Percentiles rank a stretch among this genome's conserved stretches.
phyloP scores from a whole-genome alignment of 2,888 invertebrate genomes.

The Pristionchus maxplancki region DNA sequence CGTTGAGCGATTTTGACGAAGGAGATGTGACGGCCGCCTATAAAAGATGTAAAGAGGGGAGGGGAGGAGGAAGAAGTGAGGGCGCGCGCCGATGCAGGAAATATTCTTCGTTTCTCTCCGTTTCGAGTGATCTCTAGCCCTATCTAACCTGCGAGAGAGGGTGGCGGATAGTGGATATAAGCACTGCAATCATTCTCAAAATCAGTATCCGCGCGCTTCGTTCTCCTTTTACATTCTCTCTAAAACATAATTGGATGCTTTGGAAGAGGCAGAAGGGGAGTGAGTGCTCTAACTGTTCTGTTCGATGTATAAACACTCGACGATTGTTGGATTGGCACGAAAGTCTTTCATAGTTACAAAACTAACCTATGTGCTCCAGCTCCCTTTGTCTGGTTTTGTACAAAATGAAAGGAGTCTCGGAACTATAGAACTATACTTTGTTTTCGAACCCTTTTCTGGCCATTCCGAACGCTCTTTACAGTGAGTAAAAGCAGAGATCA shows the following conservation, averaged over 20 bases:
- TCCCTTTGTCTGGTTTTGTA: too few species aligned
- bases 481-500: background rate
- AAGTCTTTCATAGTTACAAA: too few species aligned
- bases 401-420: too few species aligned
- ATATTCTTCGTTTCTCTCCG: background rate
- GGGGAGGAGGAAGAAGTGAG: background rate
- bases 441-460: too few species aligned
- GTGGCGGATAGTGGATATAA: background rate
- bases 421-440: too few species aligned
- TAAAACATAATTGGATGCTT: background rate
- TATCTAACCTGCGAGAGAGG: background rate
- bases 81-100: background rate
- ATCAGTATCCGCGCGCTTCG: background rate
- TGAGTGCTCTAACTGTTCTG: background rate
- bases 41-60: constrained; percentile 22
- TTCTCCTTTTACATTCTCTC: background rate
- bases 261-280: background rate
- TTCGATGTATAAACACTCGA: background rate
- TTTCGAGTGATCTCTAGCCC: background rate
- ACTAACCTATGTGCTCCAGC: too few species aligned
- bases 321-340: background rate
- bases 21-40: constrained; percentile 23
- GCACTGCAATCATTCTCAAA: background rate
- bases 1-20: background rate
- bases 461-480: too few species aligned